Conservation (phyloP, 2,888 invertebrate genomes). For the Emmelina monodactyla region DNA sequence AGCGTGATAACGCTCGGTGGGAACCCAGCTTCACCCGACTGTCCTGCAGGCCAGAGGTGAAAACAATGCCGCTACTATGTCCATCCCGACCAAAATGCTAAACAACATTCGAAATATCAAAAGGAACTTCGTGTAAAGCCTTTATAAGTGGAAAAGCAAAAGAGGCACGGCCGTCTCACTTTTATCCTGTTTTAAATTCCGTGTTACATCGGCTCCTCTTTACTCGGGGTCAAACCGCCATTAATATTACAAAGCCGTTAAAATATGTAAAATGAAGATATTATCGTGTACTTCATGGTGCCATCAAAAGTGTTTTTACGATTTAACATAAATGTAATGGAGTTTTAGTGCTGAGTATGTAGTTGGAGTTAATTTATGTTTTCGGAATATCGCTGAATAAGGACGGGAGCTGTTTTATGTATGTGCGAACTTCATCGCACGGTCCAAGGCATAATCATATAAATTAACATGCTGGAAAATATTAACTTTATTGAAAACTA, state of each 20-base stretch:
- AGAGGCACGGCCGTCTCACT: too few species aligned
- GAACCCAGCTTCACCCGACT: conserved; percentile 53
- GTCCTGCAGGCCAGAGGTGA: conserved; percentile 42
- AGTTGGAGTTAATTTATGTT: conserved; percentile 27
- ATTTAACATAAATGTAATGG: conserved; percentile 15
- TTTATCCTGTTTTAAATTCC: conserved; percentile 9
- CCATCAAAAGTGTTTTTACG: conserved; percentile 24
- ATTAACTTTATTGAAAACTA: too few species aligned
- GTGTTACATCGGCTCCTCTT: conserved; percentile 21
- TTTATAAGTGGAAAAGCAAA: too few species aligned
- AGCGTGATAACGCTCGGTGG: conserved; percentile 47
- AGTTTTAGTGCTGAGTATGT: conserved; percentile 16
- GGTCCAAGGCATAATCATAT: too few species aligned
- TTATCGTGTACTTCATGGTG: conserved; percentile 21
- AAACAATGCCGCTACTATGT: too few species aligned
- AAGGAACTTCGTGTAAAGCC: too few species aligned
- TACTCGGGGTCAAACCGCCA: conserved; percentile 19
- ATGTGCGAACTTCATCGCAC: too few species aligned
- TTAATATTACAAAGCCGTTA: conserved; percentile 26
- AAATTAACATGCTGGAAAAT: too few species aligned
- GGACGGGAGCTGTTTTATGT: not conserved
- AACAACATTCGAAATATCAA: too few species aligned
- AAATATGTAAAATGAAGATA: conserved; percentile 26
- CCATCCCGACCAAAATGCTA: too few species aligned
- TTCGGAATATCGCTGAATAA: conserved; percentile 18